Percentiles rank a stretch among this genome's conserved stretches.
These are phyloP conservation scores for Lacerta viridis DNA, from an alignment of 2,797 vertebrate genomes.

Conservation along the genomic window DNA sequence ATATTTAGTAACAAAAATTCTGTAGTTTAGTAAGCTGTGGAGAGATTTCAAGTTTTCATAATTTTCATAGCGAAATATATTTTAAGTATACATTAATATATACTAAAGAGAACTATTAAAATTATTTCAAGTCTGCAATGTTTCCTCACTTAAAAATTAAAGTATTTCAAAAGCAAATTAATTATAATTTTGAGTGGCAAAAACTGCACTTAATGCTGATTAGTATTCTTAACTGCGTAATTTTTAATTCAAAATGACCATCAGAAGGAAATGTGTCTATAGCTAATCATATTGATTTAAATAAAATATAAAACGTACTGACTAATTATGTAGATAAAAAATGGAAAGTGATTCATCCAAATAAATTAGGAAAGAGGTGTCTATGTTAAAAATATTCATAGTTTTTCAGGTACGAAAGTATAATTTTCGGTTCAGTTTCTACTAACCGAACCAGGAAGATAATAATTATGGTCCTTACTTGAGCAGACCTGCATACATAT, in stretches of 20 bases:
- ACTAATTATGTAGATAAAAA: slow-evolving; percentile 25
- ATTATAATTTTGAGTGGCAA: slow-evolving; percentile 2
- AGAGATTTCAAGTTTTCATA: too few relatives aligned
- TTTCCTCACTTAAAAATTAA: slow-evolving; percentile 6
- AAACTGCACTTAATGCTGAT: neutral
- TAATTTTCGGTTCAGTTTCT: neutral
- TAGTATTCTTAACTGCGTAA: slow-evolving; percentile 3
- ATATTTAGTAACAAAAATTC: too few relatives aligned
- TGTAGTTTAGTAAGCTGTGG: too few relatives aligned
- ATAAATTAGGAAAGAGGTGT: neutral
- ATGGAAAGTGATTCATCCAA: neutral
- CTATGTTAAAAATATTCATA: slow-evolving; percentile 2
- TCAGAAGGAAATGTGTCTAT: neutral
- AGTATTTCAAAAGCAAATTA: neutral
- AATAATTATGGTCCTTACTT: neutral
- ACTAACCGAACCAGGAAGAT: neutral
- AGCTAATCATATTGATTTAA: neutral
- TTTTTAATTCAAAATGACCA: slow-evolving; percentile 11
- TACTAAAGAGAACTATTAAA: neutral
- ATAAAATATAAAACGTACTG: neutral
- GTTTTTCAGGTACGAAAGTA: slow-evolving; percentile 2
- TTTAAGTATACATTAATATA: neutral
- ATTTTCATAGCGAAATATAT: neutral
- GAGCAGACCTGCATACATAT: neutral
- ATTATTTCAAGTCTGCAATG: neutral